Evolutionary conservation across 2,888 invertebrate species (phyloP).

Genomic region (Andrena praecox): DNA sequence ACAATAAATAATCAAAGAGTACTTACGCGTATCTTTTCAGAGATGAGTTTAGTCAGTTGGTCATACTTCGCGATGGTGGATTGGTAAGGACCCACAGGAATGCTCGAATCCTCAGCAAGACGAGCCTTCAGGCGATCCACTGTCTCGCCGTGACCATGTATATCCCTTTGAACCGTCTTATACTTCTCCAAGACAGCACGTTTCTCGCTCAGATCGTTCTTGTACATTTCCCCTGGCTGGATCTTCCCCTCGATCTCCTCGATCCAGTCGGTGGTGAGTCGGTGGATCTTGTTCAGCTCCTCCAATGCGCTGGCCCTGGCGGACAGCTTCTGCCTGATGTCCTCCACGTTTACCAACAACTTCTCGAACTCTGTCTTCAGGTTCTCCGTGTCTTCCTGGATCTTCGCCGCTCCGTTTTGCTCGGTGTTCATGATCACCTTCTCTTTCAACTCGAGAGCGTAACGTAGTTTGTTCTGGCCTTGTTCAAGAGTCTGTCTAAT

Average conservation of each 20-base stretch:
- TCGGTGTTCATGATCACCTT: constrained; percentile 97
- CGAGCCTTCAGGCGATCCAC: constrained; percentile 92
- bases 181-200: constrained; percentile 95
- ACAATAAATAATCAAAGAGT: neutral
- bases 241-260: constrained; percentile 95
- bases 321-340: constrained; percentile 91
- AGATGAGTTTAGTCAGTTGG: constrained; percentile 88
- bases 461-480: constrained; percentile 94
- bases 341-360: constrained; percentile 92
- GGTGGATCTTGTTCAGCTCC: constrained; percentile 93
- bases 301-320: constrained; percentile 92
- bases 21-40: constrained; percentile 88
- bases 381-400: constrained; percentile 96
- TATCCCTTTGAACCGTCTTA: constrained; percentile 92
- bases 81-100: constrained; percentile 90
- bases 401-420: constrained; percentile 93
- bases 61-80: constrained; percentile 90
- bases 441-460: constrained; percentile 95
- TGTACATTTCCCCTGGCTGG: constrained; percentile 89
- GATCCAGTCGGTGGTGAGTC: constrained; percentile 94
- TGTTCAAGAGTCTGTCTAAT: constrained; percentile 96
- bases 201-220: constrained; percentile 96
- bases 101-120: constrained; percentile 89
- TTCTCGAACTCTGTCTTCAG: constrained; percentile 96
- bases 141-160: constrained; percentile 91